phyloP scores from a whole-genome alignment of 2,888 invertebrate genomes.

The Tiliacea citrago region DNA sequence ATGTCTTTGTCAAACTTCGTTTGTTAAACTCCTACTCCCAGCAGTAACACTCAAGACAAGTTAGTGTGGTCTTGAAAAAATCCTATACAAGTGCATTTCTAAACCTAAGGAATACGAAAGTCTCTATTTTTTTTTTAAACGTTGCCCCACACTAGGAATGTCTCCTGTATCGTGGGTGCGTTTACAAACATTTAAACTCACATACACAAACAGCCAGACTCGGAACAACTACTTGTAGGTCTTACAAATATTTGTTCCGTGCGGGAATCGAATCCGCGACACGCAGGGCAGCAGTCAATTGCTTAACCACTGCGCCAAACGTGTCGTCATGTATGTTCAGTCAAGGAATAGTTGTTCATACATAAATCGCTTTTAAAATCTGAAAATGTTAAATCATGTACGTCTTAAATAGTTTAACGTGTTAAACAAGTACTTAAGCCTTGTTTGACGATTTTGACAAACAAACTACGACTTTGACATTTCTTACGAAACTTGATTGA shows the following conservation, averaged over 20 bases:
- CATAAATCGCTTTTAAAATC: not conserved
- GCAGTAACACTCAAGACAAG: no score
- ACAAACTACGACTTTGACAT: conserved; percentile 2
- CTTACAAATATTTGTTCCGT: no score
- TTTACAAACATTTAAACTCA: no score
- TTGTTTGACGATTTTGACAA: conserved; percentile 2
- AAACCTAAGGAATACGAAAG: not conserved
- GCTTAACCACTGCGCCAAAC: no score
- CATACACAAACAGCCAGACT: no score
- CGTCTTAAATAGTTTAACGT: not conserved
- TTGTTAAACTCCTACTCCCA: not conserved
- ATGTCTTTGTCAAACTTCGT: not conserved
- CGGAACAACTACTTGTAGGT: no score
- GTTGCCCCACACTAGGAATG: no score
- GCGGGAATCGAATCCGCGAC: no score
- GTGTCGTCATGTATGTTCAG: not conserved
- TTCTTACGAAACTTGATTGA: conserved; percentile 2
- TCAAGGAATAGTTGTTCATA: not conserved
- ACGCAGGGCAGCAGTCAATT: no score
- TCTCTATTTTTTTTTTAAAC: no score
- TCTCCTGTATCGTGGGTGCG: no score
- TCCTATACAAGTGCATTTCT: not conserved
- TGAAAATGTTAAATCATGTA: not conserved
- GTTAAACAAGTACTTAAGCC: not conserved
- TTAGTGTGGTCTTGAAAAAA: not conserved